Conservation (phyloP, 2,113 vertebrate genomes). For the Lamprotornis superbus region DNA sequence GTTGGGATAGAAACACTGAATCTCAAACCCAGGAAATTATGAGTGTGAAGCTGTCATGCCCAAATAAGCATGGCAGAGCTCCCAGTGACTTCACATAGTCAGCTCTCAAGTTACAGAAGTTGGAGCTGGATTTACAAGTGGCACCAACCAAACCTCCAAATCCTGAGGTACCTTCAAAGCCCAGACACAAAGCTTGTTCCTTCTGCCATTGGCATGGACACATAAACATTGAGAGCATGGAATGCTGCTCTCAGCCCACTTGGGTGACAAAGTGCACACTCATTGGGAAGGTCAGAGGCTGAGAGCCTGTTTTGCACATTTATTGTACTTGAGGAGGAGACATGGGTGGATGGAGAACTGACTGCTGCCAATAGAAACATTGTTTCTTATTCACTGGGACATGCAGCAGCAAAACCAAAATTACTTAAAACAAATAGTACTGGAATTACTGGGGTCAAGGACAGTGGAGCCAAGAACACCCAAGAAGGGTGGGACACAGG, state of each 20-base stretch:
- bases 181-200: neutral
- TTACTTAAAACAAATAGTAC: constrained; percentile 58
- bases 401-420: constrained; percentile 52
- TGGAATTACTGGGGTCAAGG: constrained; percentile 52
- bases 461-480: constrained; percentile 59
- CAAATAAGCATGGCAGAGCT: constrained; percentile 47
- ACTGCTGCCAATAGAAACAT: constrained; percentile 60
- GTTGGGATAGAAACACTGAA: neutral
- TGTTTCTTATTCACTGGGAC: constrained; percentile 47
- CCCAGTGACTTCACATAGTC: constrained; percentile 34
- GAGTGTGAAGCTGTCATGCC: neutral
- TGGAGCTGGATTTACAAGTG: neutral
- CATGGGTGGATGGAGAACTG: constrained; percentile 36
- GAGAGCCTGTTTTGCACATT: neutral
- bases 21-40: constrained; percentile 22
- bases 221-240: neutral
- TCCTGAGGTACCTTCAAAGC: neutral
- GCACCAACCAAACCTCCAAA: neutral
- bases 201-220: neutral
- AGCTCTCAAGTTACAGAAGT: constrained; percentile 11
- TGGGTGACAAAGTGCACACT: neutral
- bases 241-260: neutral
- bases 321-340: neutral
- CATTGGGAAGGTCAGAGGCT: neutral
- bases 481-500: constrained; percentile 54